A percentile compares a stretch with the other conserved stretches of the same genome.
These are phyloP conservation scores for Bombus picipes DNA, from an alignment of 1,140 invertebrate genomes.

Conservation along the genomic window DNA sequence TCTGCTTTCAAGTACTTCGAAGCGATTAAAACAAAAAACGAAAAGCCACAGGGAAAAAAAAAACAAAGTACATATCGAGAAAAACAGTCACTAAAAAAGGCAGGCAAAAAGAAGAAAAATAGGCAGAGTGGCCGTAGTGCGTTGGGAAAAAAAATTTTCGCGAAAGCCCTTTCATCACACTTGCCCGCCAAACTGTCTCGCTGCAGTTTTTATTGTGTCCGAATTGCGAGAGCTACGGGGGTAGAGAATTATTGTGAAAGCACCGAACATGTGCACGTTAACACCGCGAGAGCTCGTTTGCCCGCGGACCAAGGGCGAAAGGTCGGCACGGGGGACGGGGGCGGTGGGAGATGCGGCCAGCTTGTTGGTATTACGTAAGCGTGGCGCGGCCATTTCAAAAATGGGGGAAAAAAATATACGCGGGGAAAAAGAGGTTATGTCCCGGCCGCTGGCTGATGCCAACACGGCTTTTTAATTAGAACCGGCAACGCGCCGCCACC, in stretches of 20 bases:
- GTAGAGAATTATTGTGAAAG: constrained; percentile 77
- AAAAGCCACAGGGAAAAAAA: background rate
- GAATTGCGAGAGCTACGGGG: constrained; percentile 74
- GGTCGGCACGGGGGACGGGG: constrained; percentile 45
- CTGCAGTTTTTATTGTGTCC: constrained; percentile 74
- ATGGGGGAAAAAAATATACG: constrained; percentile 70
- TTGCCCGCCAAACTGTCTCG: constrained; percentile 73
- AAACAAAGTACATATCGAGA: background rate
- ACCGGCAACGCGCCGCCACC: constrained; percentile 77
- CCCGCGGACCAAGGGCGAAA: constrained; percentile 55
- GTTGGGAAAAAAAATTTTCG: constrained; percentile 60
- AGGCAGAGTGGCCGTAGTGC: constrained; percentile 5
- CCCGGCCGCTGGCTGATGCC: constrained; percentile 77
- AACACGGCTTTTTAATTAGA: constrained; percentile 83
- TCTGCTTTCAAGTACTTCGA: constrained; percentile 33
- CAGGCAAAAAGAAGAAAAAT: background rate
- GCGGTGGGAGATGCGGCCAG: constrained; percentile 43
- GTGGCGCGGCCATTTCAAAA: constrained; percentile 80
- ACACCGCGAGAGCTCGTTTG: constrained; percentile 68
- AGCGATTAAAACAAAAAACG: constrained; percentile 35
- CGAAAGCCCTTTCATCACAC: constrained; percentile 68
- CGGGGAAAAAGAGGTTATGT: constrained; percentile 66
- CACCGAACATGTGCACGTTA: constrained; percentile 73
- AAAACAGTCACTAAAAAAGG: background rate
- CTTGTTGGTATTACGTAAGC: constrained; percentile 78